Conservation (phyloP, 1,140 invertebrate species). For the Brachionus asplanchnoidis region DNA sequence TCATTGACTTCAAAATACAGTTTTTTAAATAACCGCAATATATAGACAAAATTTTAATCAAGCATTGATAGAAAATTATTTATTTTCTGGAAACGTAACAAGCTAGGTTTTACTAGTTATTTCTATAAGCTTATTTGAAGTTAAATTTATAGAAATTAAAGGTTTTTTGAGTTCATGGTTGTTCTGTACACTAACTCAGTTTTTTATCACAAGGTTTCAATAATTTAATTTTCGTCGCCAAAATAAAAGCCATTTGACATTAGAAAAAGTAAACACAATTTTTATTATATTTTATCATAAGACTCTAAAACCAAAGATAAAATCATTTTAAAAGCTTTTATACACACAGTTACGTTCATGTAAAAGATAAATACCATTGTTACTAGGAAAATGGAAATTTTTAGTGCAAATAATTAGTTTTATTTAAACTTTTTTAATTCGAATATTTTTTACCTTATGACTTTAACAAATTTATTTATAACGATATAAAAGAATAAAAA, state of each 20-base stretch:
- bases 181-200: no score
- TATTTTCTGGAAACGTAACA: no score
- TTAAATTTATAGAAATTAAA: no score
- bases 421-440: neutral
- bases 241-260: neutral
- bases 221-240: no score
- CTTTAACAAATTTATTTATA: neutral
- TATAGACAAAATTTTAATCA: no score
- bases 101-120: no score
- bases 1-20: no score
- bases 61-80: no score
- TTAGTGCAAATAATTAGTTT: neutral
- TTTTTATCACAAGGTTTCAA: no score
- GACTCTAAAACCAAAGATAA: neutral
- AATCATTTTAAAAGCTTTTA: neutral
- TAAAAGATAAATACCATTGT: neutral
- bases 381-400: neutral
- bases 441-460: neutral
- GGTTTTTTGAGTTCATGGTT: no score
- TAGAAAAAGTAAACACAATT: neutral
- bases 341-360: neutral
- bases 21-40: no score
- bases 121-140: no score
- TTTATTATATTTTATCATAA: neutral
- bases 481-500: neutral